Percentiles rank a stretch among this genome's conserved stretches.
These are phyloP conservation scores for Grantiella picta DNA, from an alignment of 2,113 vertebrate species.

Conservation along the genomic window DNA sequence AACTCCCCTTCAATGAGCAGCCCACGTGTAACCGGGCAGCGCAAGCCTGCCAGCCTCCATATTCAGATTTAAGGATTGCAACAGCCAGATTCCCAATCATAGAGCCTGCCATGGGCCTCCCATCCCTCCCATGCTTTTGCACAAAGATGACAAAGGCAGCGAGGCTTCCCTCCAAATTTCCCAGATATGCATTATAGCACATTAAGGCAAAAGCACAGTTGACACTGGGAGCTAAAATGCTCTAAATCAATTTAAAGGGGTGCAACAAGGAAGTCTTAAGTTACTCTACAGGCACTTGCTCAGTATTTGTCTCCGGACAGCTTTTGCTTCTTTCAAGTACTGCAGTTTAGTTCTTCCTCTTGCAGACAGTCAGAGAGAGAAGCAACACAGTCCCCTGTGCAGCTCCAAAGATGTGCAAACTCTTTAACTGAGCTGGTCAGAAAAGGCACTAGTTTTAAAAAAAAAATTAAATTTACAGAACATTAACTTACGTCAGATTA, in stretches of 20 bases:
- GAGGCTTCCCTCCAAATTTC: neutral
- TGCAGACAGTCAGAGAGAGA: neutral
- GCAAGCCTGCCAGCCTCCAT: neutral
- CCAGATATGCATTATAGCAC: fast-evolving
- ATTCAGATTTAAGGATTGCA: neutral
- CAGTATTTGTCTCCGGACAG: neutral
- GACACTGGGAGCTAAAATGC: neutral
- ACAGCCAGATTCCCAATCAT: neutral
- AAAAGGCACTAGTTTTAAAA: neutral
- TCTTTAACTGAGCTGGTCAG: neutral
- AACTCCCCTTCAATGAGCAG: neutral
- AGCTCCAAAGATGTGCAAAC: neutral
- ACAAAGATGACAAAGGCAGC: neutral
- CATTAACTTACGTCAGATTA: neutral
- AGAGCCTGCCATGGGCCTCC: neutral
- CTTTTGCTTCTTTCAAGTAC: neutral
- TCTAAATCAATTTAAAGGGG: neutral
- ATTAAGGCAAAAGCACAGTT: neutral
- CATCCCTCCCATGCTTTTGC: neutral
- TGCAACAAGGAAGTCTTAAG: neutral
- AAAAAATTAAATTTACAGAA: neutral
- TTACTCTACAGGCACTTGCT: neutral
- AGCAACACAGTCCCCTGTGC: neutral
- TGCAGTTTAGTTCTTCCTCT: neutral
- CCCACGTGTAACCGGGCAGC: neutral